Percentiles rank a stretch among this genome's conserved stretches.
These are phyloP conservation scores for Sarcophilus harrisii DNA, from an alignment of 2,797 vertebrate genomes.

Conservation along the genomic window DNA sequence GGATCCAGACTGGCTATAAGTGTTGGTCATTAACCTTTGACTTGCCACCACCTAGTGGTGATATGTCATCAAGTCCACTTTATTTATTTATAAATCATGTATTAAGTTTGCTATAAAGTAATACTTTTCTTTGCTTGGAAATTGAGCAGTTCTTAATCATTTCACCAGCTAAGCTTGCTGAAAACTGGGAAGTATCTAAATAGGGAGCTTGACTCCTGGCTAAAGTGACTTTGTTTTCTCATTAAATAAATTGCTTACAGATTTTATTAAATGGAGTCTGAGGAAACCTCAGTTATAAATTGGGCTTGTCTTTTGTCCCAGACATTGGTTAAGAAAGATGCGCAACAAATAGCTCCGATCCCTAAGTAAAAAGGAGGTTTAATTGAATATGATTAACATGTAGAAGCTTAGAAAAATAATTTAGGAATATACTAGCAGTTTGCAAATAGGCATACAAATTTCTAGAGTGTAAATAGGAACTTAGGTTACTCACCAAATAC, in stretches of 20 bases:
- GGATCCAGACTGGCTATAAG: neutral
- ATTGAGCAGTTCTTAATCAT: neutral
- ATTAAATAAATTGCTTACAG: neutral
- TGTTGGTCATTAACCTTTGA: neutral
- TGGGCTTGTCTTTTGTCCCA: neutral
- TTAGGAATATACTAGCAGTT: neutral
- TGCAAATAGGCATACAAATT: neutral
- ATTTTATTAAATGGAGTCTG: neutral
- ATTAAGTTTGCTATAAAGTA: neutral
- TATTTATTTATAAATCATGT: neutral
- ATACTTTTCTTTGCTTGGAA: neutral
- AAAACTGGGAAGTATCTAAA: neutral
- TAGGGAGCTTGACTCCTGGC: neutral
- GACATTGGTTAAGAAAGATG: neutral
- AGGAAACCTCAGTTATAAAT: neutral
- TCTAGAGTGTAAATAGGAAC: neutral
- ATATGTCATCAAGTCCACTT: neutral
- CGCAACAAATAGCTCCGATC: neutral
- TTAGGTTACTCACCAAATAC: neutral
- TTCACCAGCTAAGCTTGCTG: neutral
- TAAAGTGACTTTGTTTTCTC: slow-evolving; percentile 4
- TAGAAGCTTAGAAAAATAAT: neutral
- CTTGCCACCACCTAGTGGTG: neutral
- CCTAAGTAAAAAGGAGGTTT: neutral
- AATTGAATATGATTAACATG: neutral